These are phyloP conservation scores for Peucedramus taeniatus DNA, from an alignment of 2,113 vertebrate species.

Conservation along the genomic window DNA sequence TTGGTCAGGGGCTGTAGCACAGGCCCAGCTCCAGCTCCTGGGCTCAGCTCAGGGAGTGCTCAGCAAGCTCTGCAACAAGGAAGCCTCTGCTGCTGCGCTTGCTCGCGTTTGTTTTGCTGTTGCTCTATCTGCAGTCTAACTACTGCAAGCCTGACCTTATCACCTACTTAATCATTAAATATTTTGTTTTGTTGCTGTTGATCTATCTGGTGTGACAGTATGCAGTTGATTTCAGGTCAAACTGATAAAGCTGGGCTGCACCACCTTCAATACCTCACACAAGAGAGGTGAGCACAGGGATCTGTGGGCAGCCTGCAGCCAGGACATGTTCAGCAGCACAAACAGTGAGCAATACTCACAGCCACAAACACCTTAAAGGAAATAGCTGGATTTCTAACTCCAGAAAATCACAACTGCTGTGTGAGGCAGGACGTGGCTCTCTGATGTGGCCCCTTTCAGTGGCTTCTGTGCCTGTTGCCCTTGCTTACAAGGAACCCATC, in stretches of 20 bases:
- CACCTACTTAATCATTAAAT: conserved; percentile 2
- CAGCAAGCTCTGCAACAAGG: neutral
- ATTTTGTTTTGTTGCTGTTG: neutral
- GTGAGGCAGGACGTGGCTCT: neutral
- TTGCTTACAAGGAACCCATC: neutral
- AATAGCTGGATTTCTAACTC: neutral
- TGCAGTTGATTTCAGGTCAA: neutral
- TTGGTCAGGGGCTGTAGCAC: neutral
- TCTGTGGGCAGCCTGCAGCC: neutral
- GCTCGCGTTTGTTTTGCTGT: neutral
- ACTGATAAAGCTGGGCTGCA: neutral
- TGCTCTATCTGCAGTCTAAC: neutral
- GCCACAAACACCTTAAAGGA: neutral
- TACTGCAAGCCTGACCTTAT: neutral
- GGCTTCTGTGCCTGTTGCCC: neutral
- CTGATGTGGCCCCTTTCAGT: neutral
- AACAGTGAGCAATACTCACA: neutral
- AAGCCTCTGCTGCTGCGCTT: neutral
- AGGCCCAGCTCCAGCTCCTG: neutral
- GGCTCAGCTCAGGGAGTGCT: neutral
- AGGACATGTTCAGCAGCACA: neutral
- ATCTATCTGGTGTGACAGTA: neutral
- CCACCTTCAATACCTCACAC: neutral
- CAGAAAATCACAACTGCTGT: neutral
- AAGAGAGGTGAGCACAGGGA: neutral